Base-by-base conservation (phyloP, 2,113 vertebrate species). In the Cinclus mexicanus region DNA sequence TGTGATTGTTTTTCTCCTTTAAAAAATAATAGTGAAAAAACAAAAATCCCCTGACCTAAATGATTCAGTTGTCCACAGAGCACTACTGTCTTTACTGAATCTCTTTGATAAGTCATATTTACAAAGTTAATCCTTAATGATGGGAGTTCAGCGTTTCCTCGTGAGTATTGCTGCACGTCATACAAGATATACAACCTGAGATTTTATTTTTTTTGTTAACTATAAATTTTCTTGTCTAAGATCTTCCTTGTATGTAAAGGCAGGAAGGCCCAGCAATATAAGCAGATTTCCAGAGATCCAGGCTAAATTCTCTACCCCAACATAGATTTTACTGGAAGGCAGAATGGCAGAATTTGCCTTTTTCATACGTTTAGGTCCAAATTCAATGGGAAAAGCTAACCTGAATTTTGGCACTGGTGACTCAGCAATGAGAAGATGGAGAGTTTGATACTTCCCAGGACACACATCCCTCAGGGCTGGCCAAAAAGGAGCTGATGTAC, bases 1-100 rank as follows among this genome's bases (percentile, higher is more conserved):
- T 84, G 39, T 8, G 33, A 68, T 93, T 95, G 86, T 87, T 88
- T 76, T 90, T 57, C n/a, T 83, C 22, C 22, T 92, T 77, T 55
- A 90, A 94, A 79, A 95, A 90, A 52, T 18, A 87, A 33, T 26
- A 35, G 24, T 53, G 29, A 37, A 80, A 64, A 44, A 59, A 39
- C n/a, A 75, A 28, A 29, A 67, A 29, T 6, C 3, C 46, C 44
- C 31, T 35, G 63, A 74, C 29, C 25, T 52, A 67, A 88, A 77
- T 24, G 47, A 39, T 77, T 76, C 23, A 12, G 53, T 69, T 78
- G n/a, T 91, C 83, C 41, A 25, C 31, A 46, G 83, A 72, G 47
- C 39, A 56, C 60, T 87, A 10, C 33, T 68, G 33, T 83, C 52
- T 44, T 57, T 49, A 28, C 61, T 37, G 69, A 60, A 82, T 31